Evolutionary conservation across 64 coral and sea anemone genomes (phyloP).

Genomic region (Montipora sp.): DNA sequence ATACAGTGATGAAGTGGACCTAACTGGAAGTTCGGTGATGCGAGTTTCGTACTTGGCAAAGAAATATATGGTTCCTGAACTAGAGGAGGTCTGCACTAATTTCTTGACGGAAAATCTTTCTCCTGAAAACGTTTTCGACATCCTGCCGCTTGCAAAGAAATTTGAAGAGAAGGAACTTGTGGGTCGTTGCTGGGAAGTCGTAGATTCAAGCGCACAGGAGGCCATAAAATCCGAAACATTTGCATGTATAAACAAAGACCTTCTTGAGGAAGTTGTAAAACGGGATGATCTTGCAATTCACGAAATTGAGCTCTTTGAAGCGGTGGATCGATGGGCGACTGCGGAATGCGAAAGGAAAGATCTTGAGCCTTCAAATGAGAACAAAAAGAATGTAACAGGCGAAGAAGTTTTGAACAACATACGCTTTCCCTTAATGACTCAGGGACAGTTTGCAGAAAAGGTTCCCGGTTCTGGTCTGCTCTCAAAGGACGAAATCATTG

Average conservation of each 20-base stretch:
- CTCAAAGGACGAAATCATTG: conserved; percentile 28
- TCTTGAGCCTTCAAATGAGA: not conserved
- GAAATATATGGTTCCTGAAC: conserved; percentile 72
- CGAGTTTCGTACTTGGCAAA: conserved; percentile 67
- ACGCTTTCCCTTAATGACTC: conserved; percentile 44
- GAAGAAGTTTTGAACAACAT: conserved; percentile 58
- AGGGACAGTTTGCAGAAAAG: conserved; percentile 33
- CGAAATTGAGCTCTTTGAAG: conserved; percentile 69
- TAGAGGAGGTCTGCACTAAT: conserved; percentile 17
- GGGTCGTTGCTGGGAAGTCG: conserved; percentile 57
- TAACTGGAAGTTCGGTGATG: conserved; percentile 32
- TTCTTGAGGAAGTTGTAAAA: conserved; percentile 30
- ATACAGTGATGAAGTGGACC: conserved; percentile 50
- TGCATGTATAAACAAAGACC: conserved; percentile 17
- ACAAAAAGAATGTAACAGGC: conserved; percentile 56
- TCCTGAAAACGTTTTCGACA: conserved; percentile 58
- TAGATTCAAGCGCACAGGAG: conserved; percentile 22
- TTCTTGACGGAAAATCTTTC: conserved; percentile 49
- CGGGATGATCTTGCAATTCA: conserved; percentile 36
- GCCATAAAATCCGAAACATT: conserved; percentile 47
- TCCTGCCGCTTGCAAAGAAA: conserved; percentile 46
- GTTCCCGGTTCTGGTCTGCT: conserved; percentile 19
- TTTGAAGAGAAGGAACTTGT: conserved; percentile 52
- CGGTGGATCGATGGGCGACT: conserved; percentile 56
- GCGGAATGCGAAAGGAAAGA: not conserved